A percentile compares a stretch with the other conserved stretches of the same genome.
Conservation (phyloP, 1,140 invertebrate species). For the Drosophila navojoa region DNA sequence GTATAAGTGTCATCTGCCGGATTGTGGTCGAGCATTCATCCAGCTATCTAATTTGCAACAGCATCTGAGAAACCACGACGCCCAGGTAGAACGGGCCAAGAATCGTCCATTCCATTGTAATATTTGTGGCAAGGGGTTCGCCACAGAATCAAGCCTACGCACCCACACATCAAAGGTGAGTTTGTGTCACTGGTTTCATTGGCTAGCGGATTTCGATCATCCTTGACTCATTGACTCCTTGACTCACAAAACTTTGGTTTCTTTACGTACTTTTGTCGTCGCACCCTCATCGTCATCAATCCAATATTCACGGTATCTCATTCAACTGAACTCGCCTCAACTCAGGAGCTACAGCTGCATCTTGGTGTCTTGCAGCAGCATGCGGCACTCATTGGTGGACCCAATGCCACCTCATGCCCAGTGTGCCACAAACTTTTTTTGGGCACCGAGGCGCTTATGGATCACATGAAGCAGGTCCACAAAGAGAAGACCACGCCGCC, state of each 20-base stretch:
- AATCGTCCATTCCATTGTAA: slow-evolving; percentile 97
- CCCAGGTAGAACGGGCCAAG: slow-evolving; percentile 96
- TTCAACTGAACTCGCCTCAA: slow-evolving; percentile 20
- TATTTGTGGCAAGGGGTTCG: slow-evolving; percentile 98
- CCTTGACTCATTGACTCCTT: not conserved
- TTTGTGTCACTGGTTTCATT: slow-evolving; percentile 45
- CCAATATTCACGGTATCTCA: not conserved
- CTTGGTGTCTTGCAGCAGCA: slow-evolving; percentile 96
- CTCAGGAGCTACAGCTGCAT: slow-evolving; percentile 92
- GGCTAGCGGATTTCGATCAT: too few relatives aligned
- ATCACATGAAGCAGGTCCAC: slow-evolving; percentile 97
- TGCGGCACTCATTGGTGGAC: slow-evolving; percentile 93
- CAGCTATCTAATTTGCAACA: slow-evolving; percentile 98
- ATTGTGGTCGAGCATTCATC: slow-evolving; percentile 98
- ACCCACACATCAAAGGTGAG: slow-evolving; percentile 98
- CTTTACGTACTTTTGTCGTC: not conserved
- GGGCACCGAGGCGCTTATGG: slow-evolving; percentile 95
- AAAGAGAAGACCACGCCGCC: slow-evolving; percentile 92
- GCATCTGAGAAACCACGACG: slow-evolving; percentile 97
- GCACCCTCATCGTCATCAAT: slow-evolving; percentile 5
- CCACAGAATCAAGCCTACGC: slow-evolving; percentile 96
- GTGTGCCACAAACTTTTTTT: slow-evolving; percentile 97
- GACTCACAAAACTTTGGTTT: not conserved
- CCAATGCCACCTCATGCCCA: slow-evolving; percentile 94
- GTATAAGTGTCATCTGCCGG: slow-evolving; percentile 97